Conservation (phyloP, 2,797 vertebrate species). For the Mormyrus hasselquistii region DNA sequence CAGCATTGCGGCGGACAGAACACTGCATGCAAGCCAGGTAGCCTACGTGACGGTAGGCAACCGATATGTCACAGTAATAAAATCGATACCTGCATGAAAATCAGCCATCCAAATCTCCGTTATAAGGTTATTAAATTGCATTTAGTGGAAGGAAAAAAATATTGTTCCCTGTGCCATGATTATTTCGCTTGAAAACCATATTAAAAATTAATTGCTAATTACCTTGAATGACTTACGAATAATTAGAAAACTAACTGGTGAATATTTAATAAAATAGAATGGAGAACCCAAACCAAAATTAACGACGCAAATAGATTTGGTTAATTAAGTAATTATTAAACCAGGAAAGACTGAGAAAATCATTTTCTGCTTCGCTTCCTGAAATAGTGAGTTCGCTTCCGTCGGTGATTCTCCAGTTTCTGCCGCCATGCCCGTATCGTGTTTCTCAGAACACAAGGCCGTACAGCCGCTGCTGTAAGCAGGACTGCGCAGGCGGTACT, state of each 20-base stretch:
- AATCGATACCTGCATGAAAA: background rate
- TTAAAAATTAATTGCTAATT: slow-evolving; percentile 49
- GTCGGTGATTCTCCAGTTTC: slow-evolving; percentile 35
- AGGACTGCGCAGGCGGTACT: background rate
- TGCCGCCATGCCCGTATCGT: slow-evolving; percentile 9
- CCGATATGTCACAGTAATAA: slow-evolving; percentile 5
- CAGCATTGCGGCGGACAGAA: background rate
- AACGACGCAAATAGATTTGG: slow-evolving; percentile 40
- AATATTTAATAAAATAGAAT: slow-evolving; percentile 45
- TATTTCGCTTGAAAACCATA: slow-evolving; percentile 37
- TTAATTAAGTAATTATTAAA: slow-evolving; percentile 56
- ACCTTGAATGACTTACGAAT: slow-evolving; percentile 42
- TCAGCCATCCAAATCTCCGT: background rate
- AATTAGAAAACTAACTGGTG: slow-evolving; percentile 48
- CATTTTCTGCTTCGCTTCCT: slow-evolving; percentile 46
- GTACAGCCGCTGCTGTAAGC: background rate
- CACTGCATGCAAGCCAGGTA: background rate
- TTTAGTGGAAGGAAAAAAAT: slow-evolving; percentile 26
- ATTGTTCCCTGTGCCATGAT: slow-evolving; percentile 19
- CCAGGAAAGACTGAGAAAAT: slow-evolving; percentile 46
- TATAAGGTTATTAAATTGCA: slow-evolving; percentile 12
- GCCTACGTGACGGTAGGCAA: background rate
- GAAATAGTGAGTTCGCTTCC: slow-evolving; percentile 32
- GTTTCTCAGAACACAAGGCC: background rate
- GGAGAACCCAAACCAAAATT: slow-evolving; percentile 33